Evolutionary conservation across 2,113 vertebrate genomes (phyloP).

Genomic region (Balaeniceps rex): DNA sequence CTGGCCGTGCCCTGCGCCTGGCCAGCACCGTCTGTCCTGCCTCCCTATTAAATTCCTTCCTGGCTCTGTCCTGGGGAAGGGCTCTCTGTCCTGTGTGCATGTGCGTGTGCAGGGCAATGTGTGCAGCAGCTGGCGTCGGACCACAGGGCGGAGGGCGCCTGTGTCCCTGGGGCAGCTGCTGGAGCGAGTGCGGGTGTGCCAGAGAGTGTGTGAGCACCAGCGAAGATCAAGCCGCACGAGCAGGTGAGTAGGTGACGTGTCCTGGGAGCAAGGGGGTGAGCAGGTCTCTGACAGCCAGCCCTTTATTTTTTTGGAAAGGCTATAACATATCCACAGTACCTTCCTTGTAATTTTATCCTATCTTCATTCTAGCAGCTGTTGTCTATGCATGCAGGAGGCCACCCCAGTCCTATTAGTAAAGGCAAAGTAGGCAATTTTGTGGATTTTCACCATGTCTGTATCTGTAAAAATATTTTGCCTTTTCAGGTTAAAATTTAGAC

Average conservation of each 20-base stretch:
- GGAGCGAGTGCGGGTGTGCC: rapidly evolving
- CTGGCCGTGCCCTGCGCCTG: background rate
- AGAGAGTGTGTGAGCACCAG: background rate
- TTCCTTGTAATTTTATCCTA: background rate
- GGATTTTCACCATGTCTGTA: background rate
- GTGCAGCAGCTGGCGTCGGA: background rate
- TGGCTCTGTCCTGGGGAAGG: too few species aligned
- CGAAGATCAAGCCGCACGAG: too few species aligned
- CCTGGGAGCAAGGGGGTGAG: too few species aligned
- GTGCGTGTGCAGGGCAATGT: too few species aligned
- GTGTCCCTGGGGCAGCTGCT: background rate
- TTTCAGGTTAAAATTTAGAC: background rate
- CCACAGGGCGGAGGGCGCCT: background rate
- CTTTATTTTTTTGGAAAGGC: too few species aligned
- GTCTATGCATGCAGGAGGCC: background rate
- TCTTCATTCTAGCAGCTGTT: background rate
- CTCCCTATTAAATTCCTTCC: background rate
- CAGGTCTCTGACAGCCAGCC: too few species aligned
- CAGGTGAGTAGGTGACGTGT: too few species aligned
- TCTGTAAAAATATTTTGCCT: background rate
- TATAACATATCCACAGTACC: too few species aligned
- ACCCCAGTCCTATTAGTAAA: background rate
- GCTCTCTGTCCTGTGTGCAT: too few species aligned
- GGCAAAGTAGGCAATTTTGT: background rate
- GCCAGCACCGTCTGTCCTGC: too few species aligned